Evolutionary conservation across 2,113 vertebrate species (phyloP).

Genomic region (Tragulus kanchil): DNA sequence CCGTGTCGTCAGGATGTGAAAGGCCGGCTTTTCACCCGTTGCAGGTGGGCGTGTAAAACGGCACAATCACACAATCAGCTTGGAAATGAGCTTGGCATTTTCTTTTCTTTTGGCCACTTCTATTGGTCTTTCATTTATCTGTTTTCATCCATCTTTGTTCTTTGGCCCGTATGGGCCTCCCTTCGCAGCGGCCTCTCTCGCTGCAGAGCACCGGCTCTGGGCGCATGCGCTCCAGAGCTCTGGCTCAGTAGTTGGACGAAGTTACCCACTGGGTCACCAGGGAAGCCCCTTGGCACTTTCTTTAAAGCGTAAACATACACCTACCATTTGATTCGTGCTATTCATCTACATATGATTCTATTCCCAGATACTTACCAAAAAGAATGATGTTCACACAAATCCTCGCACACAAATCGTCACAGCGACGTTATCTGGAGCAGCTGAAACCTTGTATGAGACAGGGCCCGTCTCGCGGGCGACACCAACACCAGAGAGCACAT

Average conservation of each 20-base stretch:
- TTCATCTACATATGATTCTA: background rate
- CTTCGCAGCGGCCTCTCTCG: no score
- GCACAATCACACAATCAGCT: background rate
- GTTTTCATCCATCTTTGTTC: no score
- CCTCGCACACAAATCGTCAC: background rate
- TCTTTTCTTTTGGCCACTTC: no score
- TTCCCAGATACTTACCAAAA: background rate
- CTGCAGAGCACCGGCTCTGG: no score
- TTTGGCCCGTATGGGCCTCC: no score
- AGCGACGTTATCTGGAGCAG: background rate
- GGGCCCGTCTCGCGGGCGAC: background rate
- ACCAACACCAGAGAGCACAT: background rate
- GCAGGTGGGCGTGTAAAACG: background rate
- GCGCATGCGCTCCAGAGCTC: no score
- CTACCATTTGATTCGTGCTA: background rate
- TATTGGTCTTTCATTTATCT: no score
- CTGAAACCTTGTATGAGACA: background rate
- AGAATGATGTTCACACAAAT: background rate
- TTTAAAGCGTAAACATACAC: background rate
- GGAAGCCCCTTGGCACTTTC: background rate
- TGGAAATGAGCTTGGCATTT: background rate
- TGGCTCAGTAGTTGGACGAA: no score
- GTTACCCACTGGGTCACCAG: no score
- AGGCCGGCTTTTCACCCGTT: background rate
- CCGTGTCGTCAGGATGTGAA: background rate